phyloP scores from a whole-genome alignment of 2,888 invertebrate species.

The Esperia sulphurella region DNA sequence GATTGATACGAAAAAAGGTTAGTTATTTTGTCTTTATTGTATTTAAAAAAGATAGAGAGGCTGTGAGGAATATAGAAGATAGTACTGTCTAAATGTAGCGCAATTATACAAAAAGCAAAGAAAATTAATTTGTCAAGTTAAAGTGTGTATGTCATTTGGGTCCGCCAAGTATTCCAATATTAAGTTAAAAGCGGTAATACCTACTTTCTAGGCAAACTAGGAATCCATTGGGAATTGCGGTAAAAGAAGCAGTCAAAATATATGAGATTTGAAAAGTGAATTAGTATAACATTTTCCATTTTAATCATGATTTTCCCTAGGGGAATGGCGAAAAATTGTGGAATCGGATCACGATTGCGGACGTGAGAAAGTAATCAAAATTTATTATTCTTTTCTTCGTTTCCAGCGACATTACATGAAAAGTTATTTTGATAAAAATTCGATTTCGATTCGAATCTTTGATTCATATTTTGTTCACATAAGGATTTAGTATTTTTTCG shows the following conservation, averaged over 20 bases:
- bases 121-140: too few species aligned
- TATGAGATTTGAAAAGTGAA: conserved; percentile 9
- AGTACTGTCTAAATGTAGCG: too few species aligned
- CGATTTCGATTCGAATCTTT: conserved; percentile 31
- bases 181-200: neutral
- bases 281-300: conserved; percentile 48
- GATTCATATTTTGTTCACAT: conserved; percentile 23
- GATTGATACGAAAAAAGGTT: too few species aligned
- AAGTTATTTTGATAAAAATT: conserved; percentile 51
- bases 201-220: neutral
- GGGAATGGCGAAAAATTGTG: conserved; percentile 58
- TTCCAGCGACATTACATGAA: conserved; percentile 52
- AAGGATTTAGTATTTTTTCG: neutral
- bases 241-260: neutral
- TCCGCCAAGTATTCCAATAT: neutral
- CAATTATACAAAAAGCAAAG: too few species aligned
- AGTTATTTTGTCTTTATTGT: too few species aligned
- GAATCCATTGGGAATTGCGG: too few species aligned
- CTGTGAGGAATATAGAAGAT: too few species aligned
- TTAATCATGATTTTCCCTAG: conserved; percentile 60
- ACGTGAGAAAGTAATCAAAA: conserved; percentile 75
- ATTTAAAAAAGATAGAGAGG: too few species aligned
- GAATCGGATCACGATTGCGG: conserved; percentile 70
- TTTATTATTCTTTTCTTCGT: conserved; percentile 70
- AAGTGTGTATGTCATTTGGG: too few species aligned